Conservation (phyloP, 2,113 vertebrate genomes). For the Lophura nycthemera region DNA sequence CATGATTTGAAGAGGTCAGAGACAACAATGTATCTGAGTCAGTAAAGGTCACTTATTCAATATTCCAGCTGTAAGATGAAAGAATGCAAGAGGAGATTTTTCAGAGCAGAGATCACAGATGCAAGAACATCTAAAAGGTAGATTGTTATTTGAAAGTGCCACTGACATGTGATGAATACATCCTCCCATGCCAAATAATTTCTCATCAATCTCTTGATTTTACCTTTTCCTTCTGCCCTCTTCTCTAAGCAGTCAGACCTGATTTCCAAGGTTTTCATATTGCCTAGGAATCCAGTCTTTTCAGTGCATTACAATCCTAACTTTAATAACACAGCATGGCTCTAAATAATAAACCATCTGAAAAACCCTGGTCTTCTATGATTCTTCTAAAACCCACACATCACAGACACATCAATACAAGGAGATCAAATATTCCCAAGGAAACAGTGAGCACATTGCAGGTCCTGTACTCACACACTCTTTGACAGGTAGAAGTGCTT, state of each 20-base stretch:
- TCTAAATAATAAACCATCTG: background rate
- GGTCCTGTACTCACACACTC: background rate
- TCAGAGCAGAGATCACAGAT: constrained; percentile 48
- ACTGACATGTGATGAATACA: constrained; percentile 9
- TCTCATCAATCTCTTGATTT: background rate
- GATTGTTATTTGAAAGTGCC: constrained; percentile 14
- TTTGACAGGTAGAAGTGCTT: background rate
- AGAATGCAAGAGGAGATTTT: constrained; percentile 43
- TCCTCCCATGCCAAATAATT: background rate
- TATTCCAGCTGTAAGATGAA: constrained; percentile 63
- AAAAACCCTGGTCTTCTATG: background rate
- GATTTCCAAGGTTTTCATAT: background rate
- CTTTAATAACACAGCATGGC: background rate
- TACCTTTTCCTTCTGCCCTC: background rate
- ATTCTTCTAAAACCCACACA: background rate
- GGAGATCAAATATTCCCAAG: background rate
- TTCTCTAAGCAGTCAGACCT: background rate
- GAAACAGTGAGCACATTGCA: background rate
- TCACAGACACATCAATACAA: background rate
- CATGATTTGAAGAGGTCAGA: constrained; percentile 55
- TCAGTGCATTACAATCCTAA: background rate
- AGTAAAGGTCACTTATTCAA: constrained; percentile 57
- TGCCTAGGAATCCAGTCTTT: background rate
- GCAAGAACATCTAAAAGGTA: constrained; percentile 36
- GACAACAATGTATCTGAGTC: constrained; percentile 38